Base-by-base conservation (phyloP, 2,797 vertebrate species). In the Schizopygopsis malacanthus region DNA sequence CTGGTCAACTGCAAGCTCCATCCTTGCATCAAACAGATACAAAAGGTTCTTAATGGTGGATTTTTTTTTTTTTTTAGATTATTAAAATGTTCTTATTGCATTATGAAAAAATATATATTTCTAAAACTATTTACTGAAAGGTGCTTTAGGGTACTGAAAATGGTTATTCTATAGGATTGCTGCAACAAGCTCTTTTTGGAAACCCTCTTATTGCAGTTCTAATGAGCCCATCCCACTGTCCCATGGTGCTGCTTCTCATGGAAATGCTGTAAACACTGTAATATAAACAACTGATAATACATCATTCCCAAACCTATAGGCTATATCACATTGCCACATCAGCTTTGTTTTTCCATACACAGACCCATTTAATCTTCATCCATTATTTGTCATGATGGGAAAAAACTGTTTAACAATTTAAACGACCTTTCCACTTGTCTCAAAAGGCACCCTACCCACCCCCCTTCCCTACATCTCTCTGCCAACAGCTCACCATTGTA, bases 361-460 rank as follows among this genome's bases (percentile, higher is more conserved):
- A 67, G 52, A 28, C 76, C 80, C 45, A 37, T 39, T 72, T 59
- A 79, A 79, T 92, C 89, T 91, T 86, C 71, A 73, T 85, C 81
- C 86, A 88, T 89, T 88, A 88, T 86, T 83, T 90, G 91, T 87
- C 82, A 72, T 83, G 83, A 86, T 76, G 79, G 20, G 45, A 43
- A 91, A 88, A 88, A 88, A 89, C 20, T 54, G 67, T 88, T 88
- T 70, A 93, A 91, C 87, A 77, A 87, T 91, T 90, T 93, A 93
- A 93, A 92, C 89, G 92, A 94, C 93, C 94, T 95, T 94, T 93
- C 86, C 33, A 12, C 76, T 47, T 73, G 83, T 86, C 87, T 90
- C 90, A 90, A 93, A 95, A 92, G 92, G 91, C 90, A 8, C 22
- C 86, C 84, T 77, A 63, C 82, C 85, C 39, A 11, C 54, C 59